These are phyloP conservation scores for Perodicticus potto DNA, from an alignment of 2,797 vertebrate genomes.

Conservation along the genomic window DNA sequence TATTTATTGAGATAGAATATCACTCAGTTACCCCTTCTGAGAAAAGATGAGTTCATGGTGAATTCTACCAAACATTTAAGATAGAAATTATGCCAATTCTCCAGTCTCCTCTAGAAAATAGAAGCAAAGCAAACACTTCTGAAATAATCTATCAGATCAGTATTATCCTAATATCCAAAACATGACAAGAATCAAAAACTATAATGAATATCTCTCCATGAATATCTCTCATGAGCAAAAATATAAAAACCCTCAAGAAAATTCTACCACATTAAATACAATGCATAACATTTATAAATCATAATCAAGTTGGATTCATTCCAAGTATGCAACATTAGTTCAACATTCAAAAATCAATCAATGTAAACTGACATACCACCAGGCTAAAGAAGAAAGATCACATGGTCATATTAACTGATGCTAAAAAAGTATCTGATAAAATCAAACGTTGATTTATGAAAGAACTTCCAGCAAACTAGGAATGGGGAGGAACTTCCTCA, in stretches of 20 bases:
- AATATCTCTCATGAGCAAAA: slow-evolving; percentile 13
- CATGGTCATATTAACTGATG: background rate
- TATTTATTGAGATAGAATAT: too few relatives aligned
- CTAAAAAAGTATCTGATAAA: background rate
- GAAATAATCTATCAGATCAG: background rate
- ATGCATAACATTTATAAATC: background rate
- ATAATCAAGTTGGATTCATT: background rate
- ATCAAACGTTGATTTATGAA: background rate
- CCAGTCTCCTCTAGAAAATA: background rate
- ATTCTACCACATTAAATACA: background rate
- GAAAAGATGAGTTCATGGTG: background rate
- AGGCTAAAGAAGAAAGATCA: slow-evolving; percentile 14
- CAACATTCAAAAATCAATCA: background rate
- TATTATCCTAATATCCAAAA: background rate
- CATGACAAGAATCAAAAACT: background rate
- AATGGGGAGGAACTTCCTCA: background rate
- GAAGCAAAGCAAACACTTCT: background rate
- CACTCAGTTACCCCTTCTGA: too few relatives aligned
- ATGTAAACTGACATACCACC: background rate
- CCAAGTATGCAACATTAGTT: background rate
- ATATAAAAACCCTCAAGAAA: background rate
- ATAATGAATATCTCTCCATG: background rate
- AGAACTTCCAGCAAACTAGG: background rate
- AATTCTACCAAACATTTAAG: background rate
- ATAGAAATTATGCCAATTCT: background rate